Evolutionary conservation across 2,113 vertebrate species (phyloP).

Genomic region (Melozone crissalis): DNA sequence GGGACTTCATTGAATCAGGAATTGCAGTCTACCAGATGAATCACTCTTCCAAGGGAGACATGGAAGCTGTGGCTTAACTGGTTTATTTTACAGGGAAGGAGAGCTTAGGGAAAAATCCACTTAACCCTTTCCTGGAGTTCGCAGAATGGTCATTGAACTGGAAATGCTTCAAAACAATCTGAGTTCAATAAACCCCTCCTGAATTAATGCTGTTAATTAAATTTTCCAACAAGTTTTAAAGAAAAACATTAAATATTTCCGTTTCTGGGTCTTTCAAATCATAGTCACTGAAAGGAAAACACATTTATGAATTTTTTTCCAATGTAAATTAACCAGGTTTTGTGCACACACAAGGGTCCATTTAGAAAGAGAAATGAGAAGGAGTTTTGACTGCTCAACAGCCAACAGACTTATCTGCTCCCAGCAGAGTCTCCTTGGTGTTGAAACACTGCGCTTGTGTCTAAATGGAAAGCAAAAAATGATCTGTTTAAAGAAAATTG

Average conservation of each 20-base stretch:
- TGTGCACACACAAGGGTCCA: neutral
- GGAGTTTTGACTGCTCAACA: neutral
- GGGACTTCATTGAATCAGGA: neutral
- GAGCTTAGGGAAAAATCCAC: neutral
- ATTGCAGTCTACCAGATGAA: neutral
- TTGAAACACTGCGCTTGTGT: neutral
- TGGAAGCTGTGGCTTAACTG: neutral
- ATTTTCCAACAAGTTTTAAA: neutral
- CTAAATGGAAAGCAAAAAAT: neutral
- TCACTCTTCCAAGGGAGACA: neutral
- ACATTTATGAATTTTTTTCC: neutral
- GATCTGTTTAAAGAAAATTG: neutral
- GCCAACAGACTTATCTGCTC: neutral
- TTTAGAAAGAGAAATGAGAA: neutral
- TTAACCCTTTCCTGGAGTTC: neutral
- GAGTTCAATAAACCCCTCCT: neutral
- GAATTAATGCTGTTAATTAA: neutral
- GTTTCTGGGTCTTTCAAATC: neutral
- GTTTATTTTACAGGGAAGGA: neutral
- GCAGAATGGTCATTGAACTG: neutral
- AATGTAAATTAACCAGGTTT: neutral
- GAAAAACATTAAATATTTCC: neutral
- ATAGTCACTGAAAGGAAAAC: neutral
- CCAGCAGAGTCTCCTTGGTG: neutral
- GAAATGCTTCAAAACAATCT: neutral